Percentiles rank a stretch among this genome's conserved stretches.
Evolutionary conservation across 2,797 vertebrate genomes (phyloP).

Genomic region (Lerista edwardsae): DNA sequence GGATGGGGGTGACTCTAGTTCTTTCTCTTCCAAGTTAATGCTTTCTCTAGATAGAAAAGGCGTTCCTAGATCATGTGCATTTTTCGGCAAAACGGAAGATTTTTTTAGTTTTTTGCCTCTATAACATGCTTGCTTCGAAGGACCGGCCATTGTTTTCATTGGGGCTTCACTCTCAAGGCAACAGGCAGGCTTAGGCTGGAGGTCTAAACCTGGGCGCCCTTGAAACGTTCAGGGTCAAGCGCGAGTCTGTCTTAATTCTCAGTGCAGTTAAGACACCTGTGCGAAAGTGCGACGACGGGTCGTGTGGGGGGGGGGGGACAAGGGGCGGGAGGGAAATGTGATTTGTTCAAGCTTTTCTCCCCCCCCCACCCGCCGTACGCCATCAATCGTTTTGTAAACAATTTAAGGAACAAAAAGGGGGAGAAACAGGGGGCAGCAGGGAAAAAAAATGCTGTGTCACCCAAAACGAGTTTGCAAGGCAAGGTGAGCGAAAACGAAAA

Average conservation of each 20-base stretch:
- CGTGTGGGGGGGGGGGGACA: not conserved
- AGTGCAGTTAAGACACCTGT: not conserved
- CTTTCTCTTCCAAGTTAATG: not conserved
- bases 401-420: not conserved
- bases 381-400: not conserved
- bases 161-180: not conserved
- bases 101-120: too few species aligned
- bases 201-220: not conserved
- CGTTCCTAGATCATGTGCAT: not conserved
- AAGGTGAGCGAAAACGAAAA: not conserved
- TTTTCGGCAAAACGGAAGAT: not conserved
- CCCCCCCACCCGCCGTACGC: not conserved
- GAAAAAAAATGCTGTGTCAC: not conserved
- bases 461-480: not conserved
- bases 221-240: not conserved
- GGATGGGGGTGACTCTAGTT: not conserved
- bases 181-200: too few species aligned
- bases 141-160: too few species aligned
- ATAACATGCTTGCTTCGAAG: too few species aligned
- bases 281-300: too few species aligned
- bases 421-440: not conserved
- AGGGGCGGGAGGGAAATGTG: not conserved
- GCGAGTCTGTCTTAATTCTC: not conserved
- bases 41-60: not conserved
- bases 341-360: not conserved